These are phyloP conservation scores for Druon quercuslanigerum DNA, from an alignment of 1,140 invertebrate genomes.

Conservation along the genomic window DNA sequence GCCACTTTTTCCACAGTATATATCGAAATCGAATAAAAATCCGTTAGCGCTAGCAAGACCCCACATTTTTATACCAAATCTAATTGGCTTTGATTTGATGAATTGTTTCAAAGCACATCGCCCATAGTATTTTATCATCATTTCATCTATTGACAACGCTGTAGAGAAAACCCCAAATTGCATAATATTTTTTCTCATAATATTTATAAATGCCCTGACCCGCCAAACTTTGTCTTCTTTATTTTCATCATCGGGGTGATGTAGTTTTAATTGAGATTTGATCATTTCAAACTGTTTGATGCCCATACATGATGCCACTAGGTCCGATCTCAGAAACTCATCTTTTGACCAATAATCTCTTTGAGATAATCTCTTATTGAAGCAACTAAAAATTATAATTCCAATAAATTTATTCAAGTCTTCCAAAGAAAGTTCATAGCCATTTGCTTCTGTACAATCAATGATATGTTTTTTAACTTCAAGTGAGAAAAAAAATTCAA, in stretches of 20 bases:
- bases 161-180: conserved; percentile 31
- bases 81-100: conserved; percentile 34
- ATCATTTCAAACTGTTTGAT: not conserved
- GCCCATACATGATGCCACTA: not conserved
- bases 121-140: conserved; percentile 37
- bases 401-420: conserved; percentile 41
- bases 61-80: conserved; percentile 39
- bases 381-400: conserved; percentile 39
- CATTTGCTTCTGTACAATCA: conserved; percentile 35
- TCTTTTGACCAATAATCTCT: conserved; percentile 27
- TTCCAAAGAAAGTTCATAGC: conserved; percentile 14
- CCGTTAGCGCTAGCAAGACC: conserved; percentile 33
- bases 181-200: conserved; percentile 21
- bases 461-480: conserved; percentile 40
- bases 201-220: conserved; percentile 4
- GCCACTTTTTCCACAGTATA: conserved; percentile 37
- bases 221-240: conserved; percentile 27
- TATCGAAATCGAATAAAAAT: conserved; percentile 34
- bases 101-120: conserved; percentile 35
- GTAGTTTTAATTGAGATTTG: not conserved
- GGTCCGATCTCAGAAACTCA: not conserved
- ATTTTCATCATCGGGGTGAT: not conserved
- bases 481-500: conserved; percentile 39
- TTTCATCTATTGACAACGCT: conserved; percentile 38
- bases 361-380: conserved; percentile 39